Conservation (phyloP, 2,888 invertebrate genomes). For the Siphonodentalium dalli region DNA sequence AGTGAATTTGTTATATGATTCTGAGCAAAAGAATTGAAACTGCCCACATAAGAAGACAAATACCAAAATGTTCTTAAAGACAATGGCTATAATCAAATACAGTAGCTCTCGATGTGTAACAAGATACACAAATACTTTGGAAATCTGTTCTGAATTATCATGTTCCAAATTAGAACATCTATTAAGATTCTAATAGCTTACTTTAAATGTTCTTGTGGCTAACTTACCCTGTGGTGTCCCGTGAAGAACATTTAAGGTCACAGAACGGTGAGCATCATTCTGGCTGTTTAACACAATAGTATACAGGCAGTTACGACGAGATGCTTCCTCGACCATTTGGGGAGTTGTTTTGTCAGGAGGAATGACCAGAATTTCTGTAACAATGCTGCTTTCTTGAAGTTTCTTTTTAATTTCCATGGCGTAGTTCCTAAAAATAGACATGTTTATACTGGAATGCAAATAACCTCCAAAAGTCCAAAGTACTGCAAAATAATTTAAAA, state of each 20-base stretch:
- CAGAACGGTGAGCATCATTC: constrained; percentile 84
- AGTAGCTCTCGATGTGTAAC: no score
- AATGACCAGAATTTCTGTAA: constrained; percentile 86
- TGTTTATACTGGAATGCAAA: not conserved
- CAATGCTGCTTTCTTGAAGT: constrained; percentile 75
- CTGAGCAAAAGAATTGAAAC: no score
- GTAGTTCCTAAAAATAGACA: constrained; percentile 72
- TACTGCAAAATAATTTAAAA: not conserved
- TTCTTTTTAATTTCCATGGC: constrained; percentile 87
- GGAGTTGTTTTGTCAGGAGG: constrained; percentile 86
- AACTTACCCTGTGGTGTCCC: constrained; percentile 80
- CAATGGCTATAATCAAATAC: no score
- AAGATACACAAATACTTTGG: no score
- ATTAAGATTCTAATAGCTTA: no score
- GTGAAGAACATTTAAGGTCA: constrained; percentile 89
- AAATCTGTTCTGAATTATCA: no score
- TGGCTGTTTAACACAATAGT: constrained; percentile 85
- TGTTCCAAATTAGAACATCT: no score
- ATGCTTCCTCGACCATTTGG: constrained; percentile 82
- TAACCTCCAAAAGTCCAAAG: not conserved
- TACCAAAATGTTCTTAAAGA: no score
- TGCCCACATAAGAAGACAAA: no score
- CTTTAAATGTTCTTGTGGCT: not conserved
- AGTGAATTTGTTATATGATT: no score
- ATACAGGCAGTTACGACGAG: constrained; percentile 86